Evolutionary conservation across 2,113 vertebrate genomes (phyloP).

Genomic region (Ammodytes dubius): DNA sequence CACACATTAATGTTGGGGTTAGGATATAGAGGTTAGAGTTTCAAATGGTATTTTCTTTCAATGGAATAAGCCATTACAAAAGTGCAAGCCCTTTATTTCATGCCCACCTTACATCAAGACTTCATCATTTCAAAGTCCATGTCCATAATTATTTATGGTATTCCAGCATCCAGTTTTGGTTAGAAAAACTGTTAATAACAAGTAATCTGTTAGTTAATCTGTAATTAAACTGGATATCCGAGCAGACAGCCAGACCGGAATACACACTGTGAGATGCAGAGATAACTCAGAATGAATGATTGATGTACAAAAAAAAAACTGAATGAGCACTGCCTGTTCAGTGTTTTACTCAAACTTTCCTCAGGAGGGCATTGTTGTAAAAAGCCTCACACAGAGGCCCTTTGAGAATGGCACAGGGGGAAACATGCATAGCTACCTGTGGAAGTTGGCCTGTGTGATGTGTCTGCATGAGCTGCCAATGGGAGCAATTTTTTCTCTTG

Average conservation of each 20-base stretch:
- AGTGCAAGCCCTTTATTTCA: not conserved
- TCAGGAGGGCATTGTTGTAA: constrained; percentile 76
- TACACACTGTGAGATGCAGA: not conserved
- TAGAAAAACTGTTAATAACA: too few species aligned
- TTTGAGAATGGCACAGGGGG: not conserved
- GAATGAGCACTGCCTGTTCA: not conserved
- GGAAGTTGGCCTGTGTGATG: not conserved
- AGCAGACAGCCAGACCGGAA: not conserved
- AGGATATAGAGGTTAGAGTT: too few species aligned
- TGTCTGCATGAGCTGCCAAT: not conserved
- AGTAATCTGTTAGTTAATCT: not conserved
- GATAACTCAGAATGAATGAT: not conserved
- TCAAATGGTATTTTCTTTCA: not conserved
- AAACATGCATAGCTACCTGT: not conserved
- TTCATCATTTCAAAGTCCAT: constrained; percentile 11
- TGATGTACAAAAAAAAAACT: constrained; percentile 2
- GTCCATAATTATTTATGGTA: constrained; percentile 1
- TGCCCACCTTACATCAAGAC: not conserved
- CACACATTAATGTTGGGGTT: not conserved
- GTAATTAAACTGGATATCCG: not conserved
- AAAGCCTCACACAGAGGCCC: constrained; percentile 33
- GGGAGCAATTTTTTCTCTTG: not conserved
- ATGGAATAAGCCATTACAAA: not conserved
- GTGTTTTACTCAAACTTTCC: constrained; percentile 65
- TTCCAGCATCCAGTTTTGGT: not conserved